Conservation (phyloP, 30 jellyfish, hydroid and myxozoan species). For the Cassiopea xamachana region DNA sequence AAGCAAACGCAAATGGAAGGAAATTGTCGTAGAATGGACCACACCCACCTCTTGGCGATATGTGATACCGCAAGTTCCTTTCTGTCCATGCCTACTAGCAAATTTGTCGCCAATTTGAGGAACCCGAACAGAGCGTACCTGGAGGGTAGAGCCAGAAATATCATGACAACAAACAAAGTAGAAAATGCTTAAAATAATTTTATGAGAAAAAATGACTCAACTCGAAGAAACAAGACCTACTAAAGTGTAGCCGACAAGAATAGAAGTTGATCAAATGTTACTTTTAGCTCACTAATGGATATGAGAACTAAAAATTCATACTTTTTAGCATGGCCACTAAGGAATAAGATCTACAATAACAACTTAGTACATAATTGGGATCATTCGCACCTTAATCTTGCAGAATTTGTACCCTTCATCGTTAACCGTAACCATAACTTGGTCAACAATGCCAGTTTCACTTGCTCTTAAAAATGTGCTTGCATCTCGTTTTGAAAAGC, state of each 20-base stretch:
- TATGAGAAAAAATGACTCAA: not conserved
- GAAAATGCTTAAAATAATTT: too few relatives aligned
- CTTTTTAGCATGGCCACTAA: not conserved
- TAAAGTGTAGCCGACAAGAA: too few relatives aligned
- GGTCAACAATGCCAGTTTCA: constrained; percentile 99
- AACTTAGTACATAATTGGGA: not conserved
- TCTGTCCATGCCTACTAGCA: constrained; percentile 99
- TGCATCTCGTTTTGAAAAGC: constrained; percentile 91
- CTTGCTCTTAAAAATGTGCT: constrained; percentile 98
- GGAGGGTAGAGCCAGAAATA: too few relatives aligned
- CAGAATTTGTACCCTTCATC: constrained; percentile 97
- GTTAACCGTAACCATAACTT: constrained; percentile 96
- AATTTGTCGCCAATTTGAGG: constrained; percentile 99
- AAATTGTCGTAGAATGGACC: not conserved
- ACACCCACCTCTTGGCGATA: constrained; percentile 97
- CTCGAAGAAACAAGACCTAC: too few relatives aligned
- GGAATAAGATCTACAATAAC: too few relatives aligned
- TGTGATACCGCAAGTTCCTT: constrained; percentile 99
- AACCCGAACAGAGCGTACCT: constrained; percentile 98
- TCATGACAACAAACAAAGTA: too few relatives aligned
- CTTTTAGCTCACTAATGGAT: too few relatives aligned
- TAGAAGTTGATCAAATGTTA: too few relatives aligned
- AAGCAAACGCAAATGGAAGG: not conserved
- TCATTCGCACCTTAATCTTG: constrained; percentile 83
- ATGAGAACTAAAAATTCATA: not conserved